Conservation (phyloP, 2,113 vertebrate genomes). For the Myodes glareolus region DNA sequence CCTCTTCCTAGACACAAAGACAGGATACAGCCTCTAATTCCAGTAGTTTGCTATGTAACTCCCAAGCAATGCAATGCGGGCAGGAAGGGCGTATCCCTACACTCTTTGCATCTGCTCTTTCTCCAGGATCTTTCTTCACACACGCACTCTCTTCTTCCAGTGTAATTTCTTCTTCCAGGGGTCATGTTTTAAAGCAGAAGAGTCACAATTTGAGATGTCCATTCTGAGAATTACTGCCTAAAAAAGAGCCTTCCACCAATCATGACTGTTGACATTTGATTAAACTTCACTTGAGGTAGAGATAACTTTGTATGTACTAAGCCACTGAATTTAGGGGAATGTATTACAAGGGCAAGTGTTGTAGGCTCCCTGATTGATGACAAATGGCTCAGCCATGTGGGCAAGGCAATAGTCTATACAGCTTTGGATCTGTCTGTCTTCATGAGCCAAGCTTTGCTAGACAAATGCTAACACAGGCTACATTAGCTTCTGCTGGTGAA, state of each 20-base stretch:
- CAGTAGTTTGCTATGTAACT: neutral
- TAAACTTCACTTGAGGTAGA: slow-evolving; percentile 12
- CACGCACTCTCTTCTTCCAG: neutral
- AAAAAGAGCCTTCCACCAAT: neutral
- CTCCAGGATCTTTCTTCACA: neutral
- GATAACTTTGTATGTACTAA: slow-evolving; percentile 15
- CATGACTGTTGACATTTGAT: slow-evolving; percentile 38
- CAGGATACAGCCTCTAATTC: neutral
- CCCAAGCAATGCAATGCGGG: neutral
- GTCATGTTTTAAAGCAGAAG: neutral
- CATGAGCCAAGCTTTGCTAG: neutral
- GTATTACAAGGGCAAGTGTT: neutral
- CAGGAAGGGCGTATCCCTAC: neutral
- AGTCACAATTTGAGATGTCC: neutral
- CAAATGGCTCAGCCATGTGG: neutral
- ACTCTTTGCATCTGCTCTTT: neutral
- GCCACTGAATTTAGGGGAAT: neutral
- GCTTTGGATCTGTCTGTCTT: neutral
- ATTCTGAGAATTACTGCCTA: neutral
- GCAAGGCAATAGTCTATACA: neutral
- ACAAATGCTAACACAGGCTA: neutral
- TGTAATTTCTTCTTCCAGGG: neutral
- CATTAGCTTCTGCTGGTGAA: slow-evolving; percentile 1
- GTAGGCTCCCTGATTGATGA: neutral
- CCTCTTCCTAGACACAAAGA: neutral